These are phyloP conservation scores for Melipona beecheii DNA, from an alignment of 2,888 invertebrate genomes.

Conservation along the genomic window DNA sequence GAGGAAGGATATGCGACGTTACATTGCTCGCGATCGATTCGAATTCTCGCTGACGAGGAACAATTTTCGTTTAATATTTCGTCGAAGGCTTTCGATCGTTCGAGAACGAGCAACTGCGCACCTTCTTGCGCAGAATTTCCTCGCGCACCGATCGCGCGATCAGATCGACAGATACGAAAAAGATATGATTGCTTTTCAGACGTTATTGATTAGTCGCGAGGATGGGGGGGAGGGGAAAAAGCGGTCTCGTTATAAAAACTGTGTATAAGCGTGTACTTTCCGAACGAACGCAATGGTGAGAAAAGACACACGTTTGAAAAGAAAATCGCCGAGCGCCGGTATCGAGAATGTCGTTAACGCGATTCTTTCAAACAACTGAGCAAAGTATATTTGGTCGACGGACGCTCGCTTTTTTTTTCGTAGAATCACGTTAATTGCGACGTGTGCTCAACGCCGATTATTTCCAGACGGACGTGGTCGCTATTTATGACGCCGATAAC, in stretches of 20 bases:
- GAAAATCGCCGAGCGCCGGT: conserved; percentile 2
- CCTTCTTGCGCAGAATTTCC: neutral
- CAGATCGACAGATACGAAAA: conserved; percentile 48
- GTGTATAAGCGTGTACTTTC: conserved; percentile 39
- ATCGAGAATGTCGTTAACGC: conserved; percentile 18
- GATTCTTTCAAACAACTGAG: neutral
- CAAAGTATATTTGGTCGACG: conserved; percentile 38
- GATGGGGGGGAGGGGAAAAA: conserved; percentile 1
- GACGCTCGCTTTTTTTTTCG: conserved; percentile 9
- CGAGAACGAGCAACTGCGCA: conserved; percentile 17
- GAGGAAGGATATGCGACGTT: conserved; percentile 56
- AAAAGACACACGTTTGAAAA: conserved; percentile 10
- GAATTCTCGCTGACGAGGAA: conserved; percentile 44
- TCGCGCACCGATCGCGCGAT: conserved; percentile 23
- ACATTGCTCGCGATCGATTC: conserved; percentile 58
- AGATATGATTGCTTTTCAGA: conserved; percentile 44
- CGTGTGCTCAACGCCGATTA: conserved; percentile 39
- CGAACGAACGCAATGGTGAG: conserved; percentile 33
- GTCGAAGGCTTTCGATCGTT: conserved; percentile 13
- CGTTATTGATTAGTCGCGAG: conserved; percentile 20
- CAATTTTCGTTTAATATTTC: conserved; percentile 12
- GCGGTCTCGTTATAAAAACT: conserved; percentile 44
- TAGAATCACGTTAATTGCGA: conserved; percentile 36
- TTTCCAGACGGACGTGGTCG: conserved; percentile 37
- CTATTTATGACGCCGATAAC: conserved; percentile 19